phyloP scores from a whole-genome alignment of 2,888 invertebrate genomes.

The Crepidodera aurea region DNA sequence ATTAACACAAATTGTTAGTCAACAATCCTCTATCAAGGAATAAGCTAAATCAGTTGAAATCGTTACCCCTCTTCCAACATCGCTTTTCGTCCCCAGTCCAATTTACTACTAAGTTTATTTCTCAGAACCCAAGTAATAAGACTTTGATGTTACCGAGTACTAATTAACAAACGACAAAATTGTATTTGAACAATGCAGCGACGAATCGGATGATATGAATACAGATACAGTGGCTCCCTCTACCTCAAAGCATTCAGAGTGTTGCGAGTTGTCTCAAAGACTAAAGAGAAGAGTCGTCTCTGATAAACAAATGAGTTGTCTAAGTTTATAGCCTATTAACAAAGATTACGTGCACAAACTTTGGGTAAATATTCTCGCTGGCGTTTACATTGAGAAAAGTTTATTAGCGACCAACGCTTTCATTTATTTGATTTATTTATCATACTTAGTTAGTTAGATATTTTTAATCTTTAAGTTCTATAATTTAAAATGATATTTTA shows the following conservation, averaged over 20 bases:
- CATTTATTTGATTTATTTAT: too few relatives aligned
- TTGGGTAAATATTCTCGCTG: too few relatives aligned
- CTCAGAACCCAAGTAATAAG: conserved; percentile 45
- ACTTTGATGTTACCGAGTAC: conserved; percentile 55
- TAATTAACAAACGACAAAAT: conserved; percentile 71
- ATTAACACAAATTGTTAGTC: too few relatives aligned
- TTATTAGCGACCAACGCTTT: too few relatives aligned
- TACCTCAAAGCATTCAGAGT: conserved; percentile 42
- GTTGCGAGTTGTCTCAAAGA: conserved; percentile 16
- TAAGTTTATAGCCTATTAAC: conserved; percentile 2
- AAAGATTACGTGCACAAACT: conserved; percentile 7
- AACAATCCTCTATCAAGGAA: too few relatives aligned
- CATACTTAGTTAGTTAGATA: too few relatives aligned
- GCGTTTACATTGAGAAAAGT: too few relatives aligned
- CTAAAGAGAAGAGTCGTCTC: background rate
- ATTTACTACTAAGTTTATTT: conserved; percentile 43
- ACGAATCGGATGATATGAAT: conserved; percentile 44
- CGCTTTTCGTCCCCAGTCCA: conserved; percentile 16
- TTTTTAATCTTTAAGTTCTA: too few relatives aligned
- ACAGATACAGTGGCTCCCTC: conserved; percentile 32
- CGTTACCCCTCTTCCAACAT: background rate
- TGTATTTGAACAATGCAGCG: conserved; percentile 68
- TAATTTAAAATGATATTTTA: too few relatives aligned
- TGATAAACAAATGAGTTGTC: conserved; percentile 33
- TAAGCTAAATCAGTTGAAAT: background rate